A percentile compares a stretch with the other conserved stretches of the same genome.
phyloP scores from a whole-genome alignment of 1,140 invertebrate species.

The Marisa cornuarietis region DNA sequence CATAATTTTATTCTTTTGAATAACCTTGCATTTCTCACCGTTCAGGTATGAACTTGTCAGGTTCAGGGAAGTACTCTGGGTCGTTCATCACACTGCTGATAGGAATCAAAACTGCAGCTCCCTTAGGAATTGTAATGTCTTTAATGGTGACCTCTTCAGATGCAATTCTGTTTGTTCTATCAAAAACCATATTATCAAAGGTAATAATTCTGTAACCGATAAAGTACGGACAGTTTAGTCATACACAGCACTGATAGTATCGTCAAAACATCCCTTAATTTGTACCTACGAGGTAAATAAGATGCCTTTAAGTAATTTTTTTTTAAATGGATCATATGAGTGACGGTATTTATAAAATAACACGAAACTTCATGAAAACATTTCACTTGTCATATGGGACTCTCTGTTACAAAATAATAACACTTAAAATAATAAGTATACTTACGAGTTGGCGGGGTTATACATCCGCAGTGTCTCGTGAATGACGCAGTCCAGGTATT shows the following conservation, averaged over 20 bases:
- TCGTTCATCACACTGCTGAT: slow-evolving; percentile 21
- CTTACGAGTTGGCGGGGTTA: slow-evolving; percentile 12
- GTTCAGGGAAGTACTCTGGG: slow-evolving; percentile 39
- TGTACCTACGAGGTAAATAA: too few species aligned
- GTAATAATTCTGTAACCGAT: too few species aligned
- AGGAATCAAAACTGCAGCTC: slow-evolving; percentile 25
- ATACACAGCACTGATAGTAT: too few species aligned
- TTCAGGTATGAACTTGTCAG: slow-evolving; percentile 38
- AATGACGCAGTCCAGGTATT: slow-evolving; percentile 34
- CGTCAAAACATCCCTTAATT: too few species aligned
- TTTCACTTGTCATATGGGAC: too few species aligned
- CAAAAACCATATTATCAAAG: neutral
- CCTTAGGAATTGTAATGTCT: neutral
- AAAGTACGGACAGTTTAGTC: too few species aligned
- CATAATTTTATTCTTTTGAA: neutral
- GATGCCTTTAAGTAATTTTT: too few species aligned
- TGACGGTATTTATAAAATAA: too few species aligned
- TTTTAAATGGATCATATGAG: too few species aligned
- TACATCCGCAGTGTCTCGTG: slow-evolving; percentile 38
- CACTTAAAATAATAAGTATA: too few species aligned
- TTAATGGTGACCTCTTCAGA: neutral
- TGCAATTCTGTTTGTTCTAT: slow-evolving; percentile 25
- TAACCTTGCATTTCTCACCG: slow-evolving; percentile 4
- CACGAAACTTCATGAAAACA: too few species aligned
- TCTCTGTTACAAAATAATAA: too few species aligned